A percentile compares a stretch with the other conserved stretches of the same genome.
These are phyloP conservation scores for Catostylus mosaicus DNA, from an alignment of 30 jellyfish, hydroid and myxozoan genomes.

Conservation along the genomic window DNA sequence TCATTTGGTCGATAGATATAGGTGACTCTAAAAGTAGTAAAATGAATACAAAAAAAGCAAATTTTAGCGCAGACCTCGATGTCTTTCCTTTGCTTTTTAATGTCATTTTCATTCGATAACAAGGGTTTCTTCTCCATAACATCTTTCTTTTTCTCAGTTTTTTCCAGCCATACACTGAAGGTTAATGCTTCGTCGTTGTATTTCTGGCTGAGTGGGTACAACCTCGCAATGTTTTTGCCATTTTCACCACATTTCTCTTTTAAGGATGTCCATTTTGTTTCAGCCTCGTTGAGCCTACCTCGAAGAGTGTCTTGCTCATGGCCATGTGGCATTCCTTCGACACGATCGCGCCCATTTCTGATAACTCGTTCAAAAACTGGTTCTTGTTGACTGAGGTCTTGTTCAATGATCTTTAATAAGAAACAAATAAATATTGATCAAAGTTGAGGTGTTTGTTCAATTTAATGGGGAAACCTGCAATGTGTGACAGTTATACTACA, in stretches of 20 bases:
- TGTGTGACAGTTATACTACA: too few species aligned
- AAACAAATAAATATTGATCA: too few species aligned
- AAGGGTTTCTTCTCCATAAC: slow-evolving; percentile 60
- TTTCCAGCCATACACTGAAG: slow-evolving; percentile 81
- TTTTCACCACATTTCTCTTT: slow-evolving; percentile 55
- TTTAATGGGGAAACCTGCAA: too few species aligned
- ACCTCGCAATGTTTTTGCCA: slow-evolving; percentile 66
- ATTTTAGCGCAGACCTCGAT: slow-evolving; percentile 86
- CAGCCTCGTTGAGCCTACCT: slow-evolving; percentile 62
- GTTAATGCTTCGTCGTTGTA: slow-evolving; percentile 62
- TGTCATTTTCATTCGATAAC: slow-evolving; percentile 6
- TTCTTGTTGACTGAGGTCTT: slow-evolving; percentile 84
- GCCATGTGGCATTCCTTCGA: slow-evolving; percentile 80
- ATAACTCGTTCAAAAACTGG: slow-evolving; percentile 85
- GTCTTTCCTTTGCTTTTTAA: slow-evolving; percentile 71
- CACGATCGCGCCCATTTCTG: slow-evolving; percentile 73
- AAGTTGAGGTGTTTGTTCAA: too few species aligned
- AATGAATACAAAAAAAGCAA: too few species aligned
- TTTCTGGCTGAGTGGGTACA: slow-evolving; percentile 68
- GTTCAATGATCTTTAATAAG: slow-evolving; percentile 69
- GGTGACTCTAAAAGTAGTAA: too few species aligned
- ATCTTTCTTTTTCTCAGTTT: slow-evolving; percentile 75
- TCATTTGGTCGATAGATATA: too few species aligned
- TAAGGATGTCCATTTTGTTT: slow-evolving; percentile 64
- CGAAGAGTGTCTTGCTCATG: slow-evolving; percentile 74